Evolutionary conservation across 1,140 invertebrate genomes (phyloP), one percentile per base, ranked within the genome.

Genomic region (Drosophila takahashii): DNA sequence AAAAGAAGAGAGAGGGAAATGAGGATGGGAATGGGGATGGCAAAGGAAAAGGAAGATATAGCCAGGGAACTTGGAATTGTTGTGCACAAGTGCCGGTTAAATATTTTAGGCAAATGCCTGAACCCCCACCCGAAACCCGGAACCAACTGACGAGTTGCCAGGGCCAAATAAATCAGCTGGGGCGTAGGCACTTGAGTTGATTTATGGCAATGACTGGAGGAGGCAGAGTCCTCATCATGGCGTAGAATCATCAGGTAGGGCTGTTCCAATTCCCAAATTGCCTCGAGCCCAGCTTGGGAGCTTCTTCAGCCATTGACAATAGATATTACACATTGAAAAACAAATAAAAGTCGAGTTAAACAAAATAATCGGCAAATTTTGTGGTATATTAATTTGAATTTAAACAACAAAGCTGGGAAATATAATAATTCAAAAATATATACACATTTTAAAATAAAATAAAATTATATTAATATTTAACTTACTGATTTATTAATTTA

Each of bases 151-250:
- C 45, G 73, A 78, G 78, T 85, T 81, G 60, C 56, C 64, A 67
- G 67, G 47, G 62, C 56, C 83, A 83, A 83, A 86, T 86, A 86
- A 86, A 86, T 86, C 83, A 86, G 83, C 79, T 87, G 83, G 83
- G 83, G 83, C 83, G 83, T 87, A 87, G 83, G 83, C 83, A 87
- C 83, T 86, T 86, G 79, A 87, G 83, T 86, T 86, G 83, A 86
- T 86, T 86, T 86, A 86, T 86, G 71, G 74, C 79, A 75, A 67
- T 60, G 69, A 56, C 77, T 70, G 67, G 51, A 57, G 65, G 34
- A 26, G 50, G 64, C 62, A 22, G 26, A 9, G 8, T 37, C 36
- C 51, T 60, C 62, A 61, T 61, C 65, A 76, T 74, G 51, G 65
- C 51, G 29, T 47, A 37, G 37, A 73, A 60, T 57, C 61, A 78